These are phyloP conservation scores for Cyanoramphus novaezelandiae DNA, from an alignment of 2,113 vertebrate genomes.

Conservation along the genomic window DNA sequence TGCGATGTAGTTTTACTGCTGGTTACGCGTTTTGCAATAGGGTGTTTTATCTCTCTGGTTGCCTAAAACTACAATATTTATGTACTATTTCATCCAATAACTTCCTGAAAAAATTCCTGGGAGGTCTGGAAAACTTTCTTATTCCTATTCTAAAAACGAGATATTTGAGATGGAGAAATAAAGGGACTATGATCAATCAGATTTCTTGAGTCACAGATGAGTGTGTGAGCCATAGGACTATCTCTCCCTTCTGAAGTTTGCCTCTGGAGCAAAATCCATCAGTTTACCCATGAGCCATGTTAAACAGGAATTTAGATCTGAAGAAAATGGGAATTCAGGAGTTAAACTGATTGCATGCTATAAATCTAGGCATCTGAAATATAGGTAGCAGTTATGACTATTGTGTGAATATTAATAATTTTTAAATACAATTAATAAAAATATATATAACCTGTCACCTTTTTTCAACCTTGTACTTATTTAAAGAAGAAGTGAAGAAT, in stretches of 20 bases:
- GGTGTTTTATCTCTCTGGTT: background rate
- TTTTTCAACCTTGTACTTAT: background rate
- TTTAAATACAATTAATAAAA: background rate
- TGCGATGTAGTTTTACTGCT: background rate
- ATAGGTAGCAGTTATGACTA: background rate
- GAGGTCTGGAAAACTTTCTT: background rate
- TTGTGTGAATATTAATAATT: background rate
- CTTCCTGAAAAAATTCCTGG: background rate
- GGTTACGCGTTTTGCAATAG: background rate
- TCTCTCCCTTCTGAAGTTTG: background rate
- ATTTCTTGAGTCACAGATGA: background rate
- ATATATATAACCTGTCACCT: fast-evolving
- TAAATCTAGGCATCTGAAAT: background rate
- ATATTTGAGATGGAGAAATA: background rate
- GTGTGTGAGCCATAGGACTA: background rate
- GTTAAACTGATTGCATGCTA: background rate
- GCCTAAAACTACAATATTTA: background rate
- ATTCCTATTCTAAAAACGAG: background rate
- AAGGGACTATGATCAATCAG: background rate
- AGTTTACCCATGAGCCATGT: background rate
- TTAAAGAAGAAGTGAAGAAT: background rate
- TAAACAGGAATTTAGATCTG: background rate
- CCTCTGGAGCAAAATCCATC: background rate
- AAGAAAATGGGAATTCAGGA: background rate
- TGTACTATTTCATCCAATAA: background rate